Base-by-base conservation (phyloP, 2,888 invertebrate genomes). In the Biston stratarius region DNA sequence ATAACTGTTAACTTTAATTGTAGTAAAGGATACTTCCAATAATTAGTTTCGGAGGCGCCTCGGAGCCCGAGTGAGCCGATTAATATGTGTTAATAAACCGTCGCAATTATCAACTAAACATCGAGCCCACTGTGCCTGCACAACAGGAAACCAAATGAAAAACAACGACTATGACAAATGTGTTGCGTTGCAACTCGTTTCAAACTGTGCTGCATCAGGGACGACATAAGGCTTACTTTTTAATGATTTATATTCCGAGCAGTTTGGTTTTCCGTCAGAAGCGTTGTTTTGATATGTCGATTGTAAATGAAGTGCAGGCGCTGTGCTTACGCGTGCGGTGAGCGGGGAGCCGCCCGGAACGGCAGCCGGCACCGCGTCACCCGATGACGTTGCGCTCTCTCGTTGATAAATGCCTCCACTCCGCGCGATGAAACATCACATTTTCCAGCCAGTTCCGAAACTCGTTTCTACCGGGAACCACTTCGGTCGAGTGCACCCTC, bases 351-450 rank as follows among this genome's bases (percentile, higher is more conserved):
- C 15, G 10, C 15, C 11, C 48, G 24, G 44, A 1, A 9, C 5
- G 15, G 48, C 33, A 12, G 11, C 42, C 5, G 15, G 48, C 33
- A 12, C 48, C 24, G 51, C 52, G 52, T 53, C 52, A 53, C 11
- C 7, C 51, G 34, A 38, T 53, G 52, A 53, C 38, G 15, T 12
- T 34, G 60, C 48, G 12, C 36, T 47, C 57, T 42, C 47, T 15
- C 24, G 38, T 33, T 61, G 52, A 14, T 52, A 14, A 52, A 53
- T 53, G 51, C 36, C 36, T 36, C 36, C 52, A 52, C 52, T 52
- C 36, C 67, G 67, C 71, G 11, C 42, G 34, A 44, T 45, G 44
- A 14, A 45, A 14, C 52, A 38, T 8, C 34, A 51, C 34, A 51
- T 15, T 38, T 53, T 38, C 14, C 10, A 38, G 38, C 12, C 52